Conservation (phyloP, 2,888 invertebrate species). For the Drosophila dives region DNA sequence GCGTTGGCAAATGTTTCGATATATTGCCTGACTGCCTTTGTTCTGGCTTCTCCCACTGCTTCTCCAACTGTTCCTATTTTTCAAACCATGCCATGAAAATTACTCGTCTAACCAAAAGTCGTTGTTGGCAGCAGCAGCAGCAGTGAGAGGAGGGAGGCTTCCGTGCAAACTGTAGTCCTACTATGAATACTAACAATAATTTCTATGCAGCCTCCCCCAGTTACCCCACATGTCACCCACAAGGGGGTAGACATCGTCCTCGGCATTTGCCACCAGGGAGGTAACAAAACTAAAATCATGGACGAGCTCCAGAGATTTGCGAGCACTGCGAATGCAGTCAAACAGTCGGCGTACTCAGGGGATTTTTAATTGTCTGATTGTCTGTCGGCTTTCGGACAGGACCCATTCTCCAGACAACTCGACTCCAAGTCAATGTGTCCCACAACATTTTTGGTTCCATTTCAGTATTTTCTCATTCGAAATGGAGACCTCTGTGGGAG, state of each 20-base stretch:
- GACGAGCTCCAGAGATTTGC: slow-evolving; percentile 64
- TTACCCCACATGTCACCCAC: neutral
- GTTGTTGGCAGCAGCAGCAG: slow-evolving; percentile 14
- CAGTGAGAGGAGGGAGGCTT: slow-evolving; percentile 11
- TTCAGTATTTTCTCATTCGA: slow-evolving; percentile 22
- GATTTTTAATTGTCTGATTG: slow-evolving; percentile 76
- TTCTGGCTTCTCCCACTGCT: slow-evolving; percentile 10
- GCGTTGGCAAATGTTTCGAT: slow-evolving; percentile 74
- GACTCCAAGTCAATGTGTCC: slow-evolving; percentile 3
- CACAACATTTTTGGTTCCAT: slow-evolving; percentile 25
- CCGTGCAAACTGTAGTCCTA: slow-evolving; percentile 31
- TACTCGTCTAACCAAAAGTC: slow-evolving; percentile 39
- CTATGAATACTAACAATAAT: slow-evolving; percentile 73
- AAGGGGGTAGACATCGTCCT: slow-evolving; percentile 8
- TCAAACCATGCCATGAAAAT: slow-evolving; percentile 28
- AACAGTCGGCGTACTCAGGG: slow-evolving; percentile 69
- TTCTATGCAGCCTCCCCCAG: slow-evolving; percentile 48
- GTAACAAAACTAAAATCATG: slow-evolving; percentile 71
- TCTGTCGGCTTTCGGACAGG: slow-evolving; percentile 31
- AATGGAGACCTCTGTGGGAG: neutral
- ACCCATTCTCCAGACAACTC: slow-evolving; percentile 1
- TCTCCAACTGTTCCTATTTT: neutral
- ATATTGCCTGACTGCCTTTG: slow-evolving; percentile 56
- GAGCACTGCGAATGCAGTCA: slow-evolving; percentile 64
- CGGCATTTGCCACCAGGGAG: slow-evolving; percentile 42